These are phyloP conservation scores for Brenthis ino DNA, from an alignment of 2,888 invertebrate species.

Conservation along the genomic window DNA sequence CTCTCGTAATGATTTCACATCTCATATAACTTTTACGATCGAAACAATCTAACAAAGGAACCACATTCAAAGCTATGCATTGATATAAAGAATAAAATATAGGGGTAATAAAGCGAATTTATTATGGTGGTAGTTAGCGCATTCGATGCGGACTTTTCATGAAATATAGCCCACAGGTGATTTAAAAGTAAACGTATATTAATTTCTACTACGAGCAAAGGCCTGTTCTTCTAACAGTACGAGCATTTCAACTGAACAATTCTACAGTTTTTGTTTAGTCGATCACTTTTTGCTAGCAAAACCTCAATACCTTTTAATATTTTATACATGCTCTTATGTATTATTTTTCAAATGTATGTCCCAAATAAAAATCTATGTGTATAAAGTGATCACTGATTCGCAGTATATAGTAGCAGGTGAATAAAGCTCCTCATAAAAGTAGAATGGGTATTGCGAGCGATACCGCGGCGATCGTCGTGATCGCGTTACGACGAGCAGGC, in stretches of 20 bases:
- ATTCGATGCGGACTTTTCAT: conserved; percentile 25
- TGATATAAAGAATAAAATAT: conserved; percentile 34
- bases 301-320: no score
- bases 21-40: conserved; percentile 19
- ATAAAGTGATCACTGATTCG: background rate
- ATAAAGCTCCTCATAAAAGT: background rate
- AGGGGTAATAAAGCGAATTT: conserved; percentile 36
- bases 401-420: background rate
- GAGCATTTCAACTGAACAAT: no score
- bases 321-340: no score
- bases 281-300: no score
- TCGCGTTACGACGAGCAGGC: no score
- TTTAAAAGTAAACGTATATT: conserved; percentile 21
- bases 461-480: background rate
- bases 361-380: background rate
- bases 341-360: no score
- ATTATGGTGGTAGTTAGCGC: conserved; percentile 37
- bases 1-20: conserved; percentile 19
- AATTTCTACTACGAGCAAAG: background rate
- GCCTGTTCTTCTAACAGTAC: no score
- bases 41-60: conserved; percentile 29
- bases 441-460: background rate
- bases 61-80: conserved; percentile 21
- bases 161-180: conserved; percentile 34
- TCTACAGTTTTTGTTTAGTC: no score